Evolutionary conservation across 2,888 invertebrate species (phyloP), one percentile per base, ranked within the genome.

Genomic region (Ceriagrion tenellum): DNA sequence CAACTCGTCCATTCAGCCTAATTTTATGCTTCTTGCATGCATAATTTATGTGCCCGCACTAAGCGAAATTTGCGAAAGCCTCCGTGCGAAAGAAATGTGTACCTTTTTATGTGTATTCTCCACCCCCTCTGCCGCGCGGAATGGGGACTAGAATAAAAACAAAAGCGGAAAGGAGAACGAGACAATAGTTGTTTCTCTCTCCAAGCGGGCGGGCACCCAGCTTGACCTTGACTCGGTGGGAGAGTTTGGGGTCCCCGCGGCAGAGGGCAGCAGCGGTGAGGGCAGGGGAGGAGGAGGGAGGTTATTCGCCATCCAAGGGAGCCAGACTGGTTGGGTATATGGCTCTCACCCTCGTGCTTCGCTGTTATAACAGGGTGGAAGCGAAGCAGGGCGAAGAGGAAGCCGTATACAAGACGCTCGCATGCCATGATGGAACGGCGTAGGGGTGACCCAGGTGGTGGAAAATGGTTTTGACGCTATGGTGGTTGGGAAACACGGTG

Each of bases 121-220:
- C 47, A 47, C 2, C 47, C 47, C 47, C 47, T 47, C 47, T 47
- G 47, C 47, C 47, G 47, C 47, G 47, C 8, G 8, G 47, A 47
- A 47, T n/a, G 47, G 47, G 89, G 89, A 55, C 26, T 47, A 35
- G 69, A 69, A 63, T 63, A n/a, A 40, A 91, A 93, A 74, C 47
- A 26, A 74, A 69, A 93, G 30, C 55, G 35, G 35, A 56, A 16
- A 35, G n/a, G n/a, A n/a, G 59, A 23, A 63, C 16, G n/a, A 59
- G 55, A 63, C 63, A 81, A 35, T 35, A 81, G 30, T 81, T 13
- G 59, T 20, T 59, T 59, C 59, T 59, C 81, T 18, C 35, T n/a
- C n/a, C n/a, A n/a, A n/a, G 74, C 10, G 81, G n/a, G 93, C 93
- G 93, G 69, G 47, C 93, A 93, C 93, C 93, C 93, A 74, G 93